Percentiles rank a stretch among this genome's conserved stretches.
Evolutionary conservation across 2,113 vertebrate species (phyloP).

Genomic region (Corapipo altera): DNA sequence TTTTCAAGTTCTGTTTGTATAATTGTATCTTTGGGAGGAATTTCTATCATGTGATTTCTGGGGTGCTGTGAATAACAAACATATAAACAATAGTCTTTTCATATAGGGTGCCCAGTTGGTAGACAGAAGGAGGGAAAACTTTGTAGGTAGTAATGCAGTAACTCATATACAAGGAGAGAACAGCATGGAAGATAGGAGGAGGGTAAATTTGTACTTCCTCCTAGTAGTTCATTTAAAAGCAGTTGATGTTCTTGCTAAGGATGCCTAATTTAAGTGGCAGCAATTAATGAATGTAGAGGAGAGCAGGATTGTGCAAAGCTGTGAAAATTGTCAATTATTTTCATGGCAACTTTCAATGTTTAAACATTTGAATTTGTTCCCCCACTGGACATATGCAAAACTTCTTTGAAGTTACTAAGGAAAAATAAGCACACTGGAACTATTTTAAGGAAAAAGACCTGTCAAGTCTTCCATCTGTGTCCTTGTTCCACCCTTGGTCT

Average conservation of each 20-base stretch:
- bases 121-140: background rate
- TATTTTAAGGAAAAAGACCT: background rate
- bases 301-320: background rate
- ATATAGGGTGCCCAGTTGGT: accelerated
- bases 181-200: background rate
- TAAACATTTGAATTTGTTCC: background rate
- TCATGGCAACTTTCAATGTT: background rate
- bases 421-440: background rate
- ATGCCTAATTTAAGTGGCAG: background rate
- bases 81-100: background rate
- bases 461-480: background rate
- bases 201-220: background rate
- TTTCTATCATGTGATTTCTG: background rate
- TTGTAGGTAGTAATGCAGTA: background rate
- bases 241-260: background rate
- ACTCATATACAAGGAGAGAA: background rate
- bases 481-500: background rate
- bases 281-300: background rate
- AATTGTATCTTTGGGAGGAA: background rate
- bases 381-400: background rate
- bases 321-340: background rate
- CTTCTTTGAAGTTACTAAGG: background rate
- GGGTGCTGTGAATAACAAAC: background rate
- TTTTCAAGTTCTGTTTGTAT: background rate
- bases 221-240: background rate